Evolutionary conservation across 2,888 invertebrate genomes (phyloP), one percentile per base, ranked within the genome.

Genomic region (Entomobrya multifasciata): DNA sequence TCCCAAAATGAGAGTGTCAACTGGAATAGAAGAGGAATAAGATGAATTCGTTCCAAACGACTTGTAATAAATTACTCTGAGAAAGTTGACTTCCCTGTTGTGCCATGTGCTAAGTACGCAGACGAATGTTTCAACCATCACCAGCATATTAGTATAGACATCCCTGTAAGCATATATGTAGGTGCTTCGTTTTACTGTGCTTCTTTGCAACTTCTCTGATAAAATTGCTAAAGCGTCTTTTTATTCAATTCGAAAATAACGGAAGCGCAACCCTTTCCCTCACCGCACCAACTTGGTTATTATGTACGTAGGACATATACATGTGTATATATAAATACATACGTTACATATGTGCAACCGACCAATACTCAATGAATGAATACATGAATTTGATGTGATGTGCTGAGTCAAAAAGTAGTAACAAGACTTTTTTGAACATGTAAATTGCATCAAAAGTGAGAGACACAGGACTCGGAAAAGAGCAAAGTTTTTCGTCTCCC

Each of bases 1-100:
- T 86, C 65, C 76, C 80, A 74, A 86, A 86, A 86, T 86, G 86
- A 86, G 86, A 80, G 86, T 86, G 86, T 86, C 86, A 86, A 86
- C 86, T 80, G 67, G 62, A 86, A 86, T 86, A 80, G 86, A 72
- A 72, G 79, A 76, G 76, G 72, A 86, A 52, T 86, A 86, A 86
- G 86, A 86, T 86, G 86, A 86, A 86, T 86, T 86, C 80, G 76
- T 80, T 86, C 74, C 86, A 86, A 86, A 80, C 86, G 80, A 80
- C 86, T 86, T 60, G 80, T 80, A 86, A 86, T 86, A 86, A 86
- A 86, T 86, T 86, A 86, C 86, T 76, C 76, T 62, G 65, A 76
- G 74, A 86, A 86, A 86, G 80, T 79, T 85, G 84, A 84, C 84
- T 85, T 60, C 52, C 52, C 57, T 72, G n/a, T 74, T 74, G 17